Conservation (phyloP, 2,113 vertebrate genomes). For the Ameiurus melas region DNA sequence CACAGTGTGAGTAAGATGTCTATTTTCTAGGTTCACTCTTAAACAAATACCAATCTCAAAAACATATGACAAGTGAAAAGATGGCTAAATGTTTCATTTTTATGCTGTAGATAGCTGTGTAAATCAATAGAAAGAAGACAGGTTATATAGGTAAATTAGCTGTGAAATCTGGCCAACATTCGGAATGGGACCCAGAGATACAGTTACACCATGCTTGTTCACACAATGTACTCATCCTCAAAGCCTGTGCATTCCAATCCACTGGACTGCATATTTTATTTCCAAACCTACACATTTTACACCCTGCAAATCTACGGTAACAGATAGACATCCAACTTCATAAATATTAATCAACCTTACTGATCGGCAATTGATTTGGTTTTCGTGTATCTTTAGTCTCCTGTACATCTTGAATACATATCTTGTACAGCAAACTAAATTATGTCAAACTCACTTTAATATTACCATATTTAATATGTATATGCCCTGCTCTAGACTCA, state of each 20-base stretch:
- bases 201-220: constrained; percentile 21
- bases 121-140: constrained; percentile 45
- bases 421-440: not conserved
- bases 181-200: constrained; percentile 25
- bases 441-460: not conserved
- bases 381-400: not conserved
- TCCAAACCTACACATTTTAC: not conserved
- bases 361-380: not conserved
- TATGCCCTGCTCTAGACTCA: not conserved
- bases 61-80: constrained; percentile 24
- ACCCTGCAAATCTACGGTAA: not conserved
- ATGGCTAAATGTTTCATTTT: not conserved
- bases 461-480: not conserved
- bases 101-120: constrained; percentile 28
- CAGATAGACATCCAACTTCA: not conserved
- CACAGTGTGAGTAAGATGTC: constrained; percentile 52
- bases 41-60: constrained; percentile 53
- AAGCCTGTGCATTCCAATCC: constrained; percentile 11
- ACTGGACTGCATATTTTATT: not conserved
- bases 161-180: constrained; percentile 23
- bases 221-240: constrained; percentile 22
- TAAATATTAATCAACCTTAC: not conserved
- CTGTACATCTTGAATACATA: not conserved
- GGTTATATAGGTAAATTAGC: constrained; percentile 11
- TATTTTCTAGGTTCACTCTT: constrained; percentile 55